These are phyloP conservation scores for Notodonta dromedarius DNA, from an alignment of 2,888 invertebrate species.

Conservation along the genomic window DNA sequence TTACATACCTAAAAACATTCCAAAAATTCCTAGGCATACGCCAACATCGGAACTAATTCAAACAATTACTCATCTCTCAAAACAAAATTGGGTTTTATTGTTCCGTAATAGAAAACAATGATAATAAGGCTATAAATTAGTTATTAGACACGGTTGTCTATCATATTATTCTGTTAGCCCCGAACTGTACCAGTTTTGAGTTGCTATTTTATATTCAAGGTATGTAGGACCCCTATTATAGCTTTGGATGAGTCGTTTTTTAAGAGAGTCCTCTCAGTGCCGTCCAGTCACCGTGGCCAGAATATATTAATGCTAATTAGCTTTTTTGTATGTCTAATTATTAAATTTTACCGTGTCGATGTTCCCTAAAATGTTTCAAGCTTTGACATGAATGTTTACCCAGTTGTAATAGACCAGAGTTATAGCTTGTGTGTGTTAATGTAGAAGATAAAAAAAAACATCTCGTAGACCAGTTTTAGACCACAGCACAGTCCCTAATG, in stretches of 20 bases:
- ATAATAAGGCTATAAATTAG: conserved; percentile 66
- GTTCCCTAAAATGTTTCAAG: conserved; percentile 33
- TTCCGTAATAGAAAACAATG: conserved; percentile 69
- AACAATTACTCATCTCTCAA: conserved; percentile 54
- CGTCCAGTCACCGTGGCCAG: conserved; percentile 60
- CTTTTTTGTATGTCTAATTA: conserved; percentile 59
- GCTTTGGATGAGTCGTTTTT: conserved; percentile 55
- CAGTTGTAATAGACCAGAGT: conserved; percentile 29
- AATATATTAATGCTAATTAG: conserved; percentile 75
- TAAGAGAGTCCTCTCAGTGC: conserved; percentile 51
- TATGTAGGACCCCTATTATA: conserved; percentile 61
- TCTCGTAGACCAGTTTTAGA: neutral
- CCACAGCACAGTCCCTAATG: too few species aligned
- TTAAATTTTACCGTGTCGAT: conserved; percentile 42
- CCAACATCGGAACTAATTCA: conserved; percentile 53
- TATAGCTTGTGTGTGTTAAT: too few species aligned
- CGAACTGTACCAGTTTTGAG: conserved; percentile 49
- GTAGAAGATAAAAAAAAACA: neutral
- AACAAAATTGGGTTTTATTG: conserved; percentile 60
- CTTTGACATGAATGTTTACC: conserved; percentile 44
- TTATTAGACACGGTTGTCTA: conserved; percentile 67
- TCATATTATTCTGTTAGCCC: conserved; percentile 54
- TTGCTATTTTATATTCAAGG: conserved; percentile 73
- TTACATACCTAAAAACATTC: neutral
- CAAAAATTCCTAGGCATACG: conserved; percentile 27